A percentile compares a stretch with the other conserved stretches of the same genome.
phyloP scores from a whole-genome alignment of 2,888 invertebrate species.

The Acanthosepion lycidas region DNA sequence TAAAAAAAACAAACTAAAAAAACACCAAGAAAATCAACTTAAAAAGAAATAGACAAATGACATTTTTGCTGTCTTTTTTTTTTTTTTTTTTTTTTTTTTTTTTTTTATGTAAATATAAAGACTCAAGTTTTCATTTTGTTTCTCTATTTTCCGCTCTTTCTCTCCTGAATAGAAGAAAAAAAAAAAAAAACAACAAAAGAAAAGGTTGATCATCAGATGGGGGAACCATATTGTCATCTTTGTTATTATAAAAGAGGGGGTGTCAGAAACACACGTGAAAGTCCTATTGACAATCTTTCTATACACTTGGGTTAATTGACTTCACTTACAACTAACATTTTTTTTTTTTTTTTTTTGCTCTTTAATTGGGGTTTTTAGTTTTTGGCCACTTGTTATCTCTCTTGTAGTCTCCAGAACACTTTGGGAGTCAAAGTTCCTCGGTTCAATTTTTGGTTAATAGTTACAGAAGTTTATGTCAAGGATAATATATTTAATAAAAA shows the following conservation, averaged over 20 bases:
- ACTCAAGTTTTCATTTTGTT: neutral
- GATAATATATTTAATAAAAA: too few relatives aligned
- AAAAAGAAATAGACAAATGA: too few relatives aligned
- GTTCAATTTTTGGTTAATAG: too few relatives aligned
- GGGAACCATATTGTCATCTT: neutral
- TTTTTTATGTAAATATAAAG: neutral
- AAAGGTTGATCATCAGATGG: neutral
- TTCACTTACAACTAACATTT: neutral
- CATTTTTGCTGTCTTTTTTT: neutral
- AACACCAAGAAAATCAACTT: too few relatives aligned
- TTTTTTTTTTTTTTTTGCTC: neutral
- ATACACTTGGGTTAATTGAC: neutral
- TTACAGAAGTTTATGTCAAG: too few relatives aligned
- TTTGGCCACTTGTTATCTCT: neutral
- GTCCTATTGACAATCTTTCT: neutral
- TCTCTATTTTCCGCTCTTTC: neutral
- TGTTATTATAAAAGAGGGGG: neutral
- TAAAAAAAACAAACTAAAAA: neutral
- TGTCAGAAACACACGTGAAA: neutral
- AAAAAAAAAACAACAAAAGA: too few relatives aligned
- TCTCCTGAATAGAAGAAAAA: neutral
- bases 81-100: neutral
- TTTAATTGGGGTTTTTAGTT: neutral
- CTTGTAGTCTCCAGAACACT: too few relatives aligned
- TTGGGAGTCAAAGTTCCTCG: too few relatives aligned